A percentile compares a stretch with the other conserved stretches of the same genome.
phyloP scores from a whole-genome alignment of 1,140 invertebrate species.

The Rhagoletis pomonella region DNA sequence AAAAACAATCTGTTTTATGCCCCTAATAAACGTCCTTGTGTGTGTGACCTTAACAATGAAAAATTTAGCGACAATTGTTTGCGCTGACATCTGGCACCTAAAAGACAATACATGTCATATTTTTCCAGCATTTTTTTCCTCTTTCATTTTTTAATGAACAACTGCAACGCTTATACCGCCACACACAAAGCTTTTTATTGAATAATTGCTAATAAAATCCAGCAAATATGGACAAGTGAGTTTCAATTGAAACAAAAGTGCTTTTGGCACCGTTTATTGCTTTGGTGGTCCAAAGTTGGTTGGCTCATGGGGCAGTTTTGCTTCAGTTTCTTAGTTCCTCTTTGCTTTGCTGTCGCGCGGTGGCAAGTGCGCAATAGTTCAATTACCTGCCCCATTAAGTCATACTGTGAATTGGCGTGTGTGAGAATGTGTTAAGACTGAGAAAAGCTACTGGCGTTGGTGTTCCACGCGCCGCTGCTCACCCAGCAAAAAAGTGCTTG shows the following conservation, averaged over 20 bases:
- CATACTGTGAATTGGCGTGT: neutral
- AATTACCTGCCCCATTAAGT: constrained; percentile 36
- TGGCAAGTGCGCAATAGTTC: constrained; percentile 50
- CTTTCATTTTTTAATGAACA: neutral
- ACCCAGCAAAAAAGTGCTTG: neutral
- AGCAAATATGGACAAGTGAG: constrained; percentile 27
- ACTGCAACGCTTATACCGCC: constrained; percentile 14
- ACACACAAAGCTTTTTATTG: constrained; percentile 27
- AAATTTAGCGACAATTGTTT: neutral
- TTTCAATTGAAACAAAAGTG: constrained; percentile 2
- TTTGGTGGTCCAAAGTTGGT: neutral
- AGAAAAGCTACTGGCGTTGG: neutral
- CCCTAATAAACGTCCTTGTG: neutral
- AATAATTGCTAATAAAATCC: constrained; percentile 39
- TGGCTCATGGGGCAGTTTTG: neutral
- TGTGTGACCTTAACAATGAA: constrained; percentile 54
- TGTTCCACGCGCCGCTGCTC: neutral
- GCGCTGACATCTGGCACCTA: constrained; percentile 24
- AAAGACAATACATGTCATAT: neutral
- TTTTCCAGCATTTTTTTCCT: neutral
- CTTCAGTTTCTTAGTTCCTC: neutral
- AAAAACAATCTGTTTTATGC: too few species aligned
- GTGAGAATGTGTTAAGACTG: neutral
- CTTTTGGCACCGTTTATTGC: neutral
- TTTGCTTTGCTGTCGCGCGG: neutral